A percentile compares a stretch with the other conserved stretches of the same genome.
phyloP scores from a whole-genome alignment of 2,113 vertebrate genomes.

The Merops nubicus region DNA sequence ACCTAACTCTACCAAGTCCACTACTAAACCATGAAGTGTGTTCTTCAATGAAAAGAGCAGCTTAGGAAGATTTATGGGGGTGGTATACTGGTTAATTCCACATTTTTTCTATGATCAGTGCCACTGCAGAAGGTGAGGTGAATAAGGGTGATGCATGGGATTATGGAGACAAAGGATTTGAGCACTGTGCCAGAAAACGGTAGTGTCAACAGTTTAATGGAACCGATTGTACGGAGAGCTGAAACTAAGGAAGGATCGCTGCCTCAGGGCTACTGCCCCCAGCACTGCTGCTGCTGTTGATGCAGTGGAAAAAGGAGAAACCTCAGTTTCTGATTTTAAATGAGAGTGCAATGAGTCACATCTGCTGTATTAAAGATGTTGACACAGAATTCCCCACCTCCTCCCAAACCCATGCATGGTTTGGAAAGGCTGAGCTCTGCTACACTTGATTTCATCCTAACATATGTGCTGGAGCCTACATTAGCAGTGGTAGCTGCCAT shows the following conservation, averaged over 20 bases:
- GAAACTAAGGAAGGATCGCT: background rate
- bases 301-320: background rate
- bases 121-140: background rate
- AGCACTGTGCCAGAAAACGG: background rate
- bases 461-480: background rate
- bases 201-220: background rate
- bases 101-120: background rate
- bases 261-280: background rate
- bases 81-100: background rate
- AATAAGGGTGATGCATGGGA: background rate
- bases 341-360: background rate
- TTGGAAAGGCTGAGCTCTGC: constrained; percentile 34
- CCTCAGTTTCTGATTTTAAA: background rate
- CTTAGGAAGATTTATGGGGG: background rate
- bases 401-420: background rate
- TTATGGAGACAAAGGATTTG: background rate
- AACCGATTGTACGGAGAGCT: background rate
- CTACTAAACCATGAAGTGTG: too few relatives aligned
- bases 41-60: background rate
- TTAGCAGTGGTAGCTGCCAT: constrained; percentile 19
- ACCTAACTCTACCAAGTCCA: too few relatives aligned
- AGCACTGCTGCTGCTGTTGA: background rate
- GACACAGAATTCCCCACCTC: constrained; percentile 24
- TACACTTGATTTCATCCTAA: constrained; percentile 41
- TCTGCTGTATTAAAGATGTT: constrained; percentile 10